Percentiles rank a stretch among this genome's conserved stretches.
phyloP scores from a whole-genome alignment of 2,888 invertebrate genomes.

The Sericinus montela region DNA sequence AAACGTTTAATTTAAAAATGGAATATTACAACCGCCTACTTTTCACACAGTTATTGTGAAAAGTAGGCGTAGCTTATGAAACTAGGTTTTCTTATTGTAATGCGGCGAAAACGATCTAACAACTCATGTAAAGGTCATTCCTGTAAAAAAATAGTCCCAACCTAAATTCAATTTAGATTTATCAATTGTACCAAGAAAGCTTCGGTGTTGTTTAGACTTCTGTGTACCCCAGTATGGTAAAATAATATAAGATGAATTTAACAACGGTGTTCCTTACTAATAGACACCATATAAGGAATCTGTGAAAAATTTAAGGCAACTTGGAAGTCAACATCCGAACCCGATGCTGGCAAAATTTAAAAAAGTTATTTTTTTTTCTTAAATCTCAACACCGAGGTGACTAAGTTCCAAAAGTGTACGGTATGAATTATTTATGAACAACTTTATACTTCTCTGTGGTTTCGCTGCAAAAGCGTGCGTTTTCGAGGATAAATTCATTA shows the following conservation, averaged over 20 bases:
- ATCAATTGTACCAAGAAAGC: too few relatives aligned
- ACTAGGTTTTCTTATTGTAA: too few relatives aligned
- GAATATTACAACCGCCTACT: constrained; percentile 20
- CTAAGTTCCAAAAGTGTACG: constrained; percentile 43
- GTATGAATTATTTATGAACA: constrained; percentile 71
- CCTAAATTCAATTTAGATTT: too few relatives aligned
- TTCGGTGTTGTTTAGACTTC: too few relatives aligned
- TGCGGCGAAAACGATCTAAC: too few relatives aligned
- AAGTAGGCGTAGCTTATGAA: too few relatives aligned
- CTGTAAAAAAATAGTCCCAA: too few relatives aligned
- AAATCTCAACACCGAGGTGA: constrained; percentile 39
- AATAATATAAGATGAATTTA: too few relatives aligned
- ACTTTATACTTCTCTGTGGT: constrained; percentile 63
- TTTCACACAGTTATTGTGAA: too few relatives aligned
- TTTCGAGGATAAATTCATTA: constrained; percentile 69
- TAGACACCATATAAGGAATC: constrained; percentile 35
- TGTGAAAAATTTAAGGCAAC: constrained; percentile 26
- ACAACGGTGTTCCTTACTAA: constrained; percentile 31
- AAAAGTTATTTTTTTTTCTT: constrained; percentile 34
- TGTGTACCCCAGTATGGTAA: too few relatives aligned
- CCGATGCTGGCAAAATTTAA: constrained; percentile 17
- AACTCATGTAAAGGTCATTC: too few relatives aligned
- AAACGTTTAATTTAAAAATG: constrained; percentile 40
- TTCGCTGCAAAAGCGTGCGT: constrained; percentile 54
- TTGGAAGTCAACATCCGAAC: constrained; percentile 1